A percentile compares a stretch with the other conserved stretches of the same genome.
Conservation (phyloP, 53 echinoderm and acorn worm species). For the Zoroaster sp. region DNA sequence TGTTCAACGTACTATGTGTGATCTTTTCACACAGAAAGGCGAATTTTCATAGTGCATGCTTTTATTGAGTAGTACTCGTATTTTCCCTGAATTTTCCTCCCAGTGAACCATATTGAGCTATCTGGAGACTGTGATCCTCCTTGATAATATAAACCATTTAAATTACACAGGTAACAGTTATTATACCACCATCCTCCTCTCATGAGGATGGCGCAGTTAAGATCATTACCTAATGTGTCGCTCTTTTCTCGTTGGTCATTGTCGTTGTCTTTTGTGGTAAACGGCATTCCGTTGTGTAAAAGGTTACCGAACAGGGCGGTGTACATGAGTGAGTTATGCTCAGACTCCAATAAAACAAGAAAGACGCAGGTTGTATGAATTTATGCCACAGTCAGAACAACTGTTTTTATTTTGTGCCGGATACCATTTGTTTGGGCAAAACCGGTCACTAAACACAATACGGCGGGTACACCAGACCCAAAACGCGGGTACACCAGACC, state of each 20-base stretch:
- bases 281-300: not conserved
- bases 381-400: too few relatives aligned
- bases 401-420: too few relatives aligned
- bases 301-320: not conserved
- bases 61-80: not conserved
- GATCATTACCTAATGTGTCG: not conserved
- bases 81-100: not conserved
- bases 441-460: too few relatives aligned
- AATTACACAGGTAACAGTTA: not conserved
- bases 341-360: too few relatives aligned
- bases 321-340: not conserved
- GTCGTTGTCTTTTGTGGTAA: not conserved
- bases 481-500: too few relatives aligned
- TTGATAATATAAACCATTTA: not conserved
- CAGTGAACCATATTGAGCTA: not conserved
- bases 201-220: not conserved
- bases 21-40: not conserved
- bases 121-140: not conserved
- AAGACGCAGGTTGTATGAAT: too few relatives aligned
- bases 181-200: not conserved
- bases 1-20: too few relatives aligned
- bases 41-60: not conserved
- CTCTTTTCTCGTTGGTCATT: not conserved
- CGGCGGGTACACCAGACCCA: too few relatives aligned
- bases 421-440: too few relatives aligned